phyloP scores from a whole-genome alignment of 2,888 invertebrate species.

The Parapristionchus giblindavisi region DNA sequence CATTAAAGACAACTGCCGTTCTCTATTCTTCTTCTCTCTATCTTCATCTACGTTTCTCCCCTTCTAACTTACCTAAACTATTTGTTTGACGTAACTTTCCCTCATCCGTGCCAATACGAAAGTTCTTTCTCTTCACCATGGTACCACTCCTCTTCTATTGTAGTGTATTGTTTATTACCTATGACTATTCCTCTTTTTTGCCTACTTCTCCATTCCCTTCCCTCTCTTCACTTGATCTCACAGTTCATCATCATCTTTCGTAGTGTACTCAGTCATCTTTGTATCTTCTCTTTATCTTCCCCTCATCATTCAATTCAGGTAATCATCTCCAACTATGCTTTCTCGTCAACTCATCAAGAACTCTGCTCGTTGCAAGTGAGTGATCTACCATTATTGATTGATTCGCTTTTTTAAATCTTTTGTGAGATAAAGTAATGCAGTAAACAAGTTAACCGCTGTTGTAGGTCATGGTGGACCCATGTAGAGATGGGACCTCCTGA shows the following conservation, averaged over 20 bases:
- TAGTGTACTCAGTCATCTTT: not conserved
- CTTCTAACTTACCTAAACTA: too few species aligned
- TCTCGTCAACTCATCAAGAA: constrained; percentile 47
- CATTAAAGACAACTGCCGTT: too few species aligned
- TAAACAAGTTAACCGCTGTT: not conserved
- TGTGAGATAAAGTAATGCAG: too few species aligned
- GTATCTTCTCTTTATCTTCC: too few species aligned
- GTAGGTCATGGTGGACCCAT: constrained; percentile 62
- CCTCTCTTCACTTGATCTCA: too few species aligned
- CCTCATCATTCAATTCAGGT: too few species aligned
- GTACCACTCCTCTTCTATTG: not conserved
- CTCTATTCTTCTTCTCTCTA: too few species aligned
- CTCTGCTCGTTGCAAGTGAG: constrained; percentile 50
- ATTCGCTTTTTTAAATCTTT: not conserved
- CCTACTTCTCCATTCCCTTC: not conserved
- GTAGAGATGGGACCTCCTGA: constrained; percentile 69
- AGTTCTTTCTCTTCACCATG: too few species aligned
- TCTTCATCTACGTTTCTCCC: too few species aligned
- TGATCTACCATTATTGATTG: not conserved
- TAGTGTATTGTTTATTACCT: not conserved
- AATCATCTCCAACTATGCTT: constrained; percentile 26
- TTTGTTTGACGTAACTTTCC: too few species aligned
- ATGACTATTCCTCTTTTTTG: not conserved
- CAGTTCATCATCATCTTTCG: too few species aligned
- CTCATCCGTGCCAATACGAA: too few species aligned